A percentile compares a stretch with the other conserved stretches of the same genome.
phyloP scores from a whole-genome alignment of 2,113 vertebrate genomes.

The Abramis brama region DNA sequence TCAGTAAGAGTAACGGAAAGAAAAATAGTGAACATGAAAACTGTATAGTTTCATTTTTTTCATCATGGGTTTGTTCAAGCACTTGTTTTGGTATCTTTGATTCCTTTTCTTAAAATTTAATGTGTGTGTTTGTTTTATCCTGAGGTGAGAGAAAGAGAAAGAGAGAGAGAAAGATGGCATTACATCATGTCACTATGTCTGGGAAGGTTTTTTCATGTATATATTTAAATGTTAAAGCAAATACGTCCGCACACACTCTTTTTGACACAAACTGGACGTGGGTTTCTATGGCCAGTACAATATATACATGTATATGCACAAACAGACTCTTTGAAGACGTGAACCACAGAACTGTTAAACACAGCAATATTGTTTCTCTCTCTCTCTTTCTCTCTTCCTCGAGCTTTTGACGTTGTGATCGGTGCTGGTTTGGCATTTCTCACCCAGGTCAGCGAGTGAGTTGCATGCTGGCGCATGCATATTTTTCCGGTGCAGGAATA shows the following conservation, averaged over 20 bases:
- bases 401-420: slow-evolving; percentile 35
- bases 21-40: slow-evolving; percentile 52
- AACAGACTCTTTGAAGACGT: neutral
- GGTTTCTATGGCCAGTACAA: slow-evolving; percentile 29
- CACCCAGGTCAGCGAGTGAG: slow-evolving; percentile 47
- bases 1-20: slow-evolving; percentile 67
- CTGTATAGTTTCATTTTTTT: slow-evolving; percentile 65
- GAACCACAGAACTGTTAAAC: slow-evolving; percentile 23
- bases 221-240: slow-evolving; percentile 55
- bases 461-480: slow-evolving; percentile 50
- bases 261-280: slow-evolving; percentile 41
- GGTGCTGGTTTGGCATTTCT: slow-evolving; percentile 45
- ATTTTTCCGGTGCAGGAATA: slow-evolving; percentile 38
- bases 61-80: slow-evolving; percentile 62
- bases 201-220: slow-evolving; percentile 64
- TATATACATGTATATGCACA: slow-evolving; percentile 22
- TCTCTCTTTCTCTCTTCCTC: slow-evolving; percentile 40
- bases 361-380: slow-evolving; percentile 14
- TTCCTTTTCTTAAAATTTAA: slow-evolving; percentile 64
- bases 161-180: slow-evolving; percentile 47
- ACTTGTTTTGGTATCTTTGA: slow-evolving; percentile 68
- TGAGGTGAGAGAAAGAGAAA: slow-evolving; percentile 49
- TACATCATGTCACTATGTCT: slow-evolving; percentile 56
- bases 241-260: slow-evolving; percentile 28
- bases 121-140: slow-evolving; percentile 50